Percentiles rank a stretch among this genome's conserved stretches.
phyloP scores from a whole-genome alignment of 2,113 vertebrate species.

The Rhea pennata region DNA sequence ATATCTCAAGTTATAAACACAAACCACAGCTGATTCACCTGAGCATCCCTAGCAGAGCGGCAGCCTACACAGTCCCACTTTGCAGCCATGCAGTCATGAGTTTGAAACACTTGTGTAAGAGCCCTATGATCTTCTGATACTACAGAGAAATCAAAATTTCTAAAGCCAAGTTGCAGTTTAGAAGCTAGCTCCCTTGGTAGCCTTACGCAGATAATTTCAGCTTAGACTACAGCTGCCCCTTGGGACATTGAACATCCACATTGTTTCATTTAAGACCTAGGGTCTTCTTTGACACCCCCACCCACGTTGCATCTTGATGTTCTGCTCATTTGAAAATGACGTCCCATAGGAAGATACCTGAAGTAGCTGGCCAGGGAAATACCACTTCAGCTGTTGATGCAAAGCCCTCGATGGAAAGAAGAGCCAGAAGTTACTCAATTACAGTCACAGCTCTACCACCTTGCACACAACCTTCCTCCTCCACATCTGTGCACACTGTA shows the following conservation, averaged over 20 bases:
- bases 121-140: background rate
- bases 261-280: no score
- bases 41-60: background rate
- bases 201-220: background rate
- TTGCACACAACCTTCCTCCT: background rate
- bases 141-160: background rate
- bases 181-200: background rate
- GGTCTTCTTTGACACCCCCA: no score
- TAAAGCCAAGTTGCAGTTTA: background rate
- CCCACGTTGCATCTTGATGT: no score
- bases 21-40: background rate
- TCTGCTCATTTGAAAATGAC: no score
- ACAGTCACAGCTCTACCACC: background rate
- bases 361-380: no score
- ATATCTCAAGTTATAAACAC: background rate
- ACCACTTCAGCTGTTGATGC: no score
- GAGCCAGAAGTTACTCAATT: no score
- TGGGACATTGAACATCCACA: no score
- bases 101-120: fast-evolving
- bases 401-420: no score
- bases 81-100: fast-evolving
- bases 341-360: no score
- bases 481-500: background rate
- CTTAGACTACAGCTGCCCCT: background rate
- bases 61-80: background rate